A percentile compares a stretch with the other conserved stretches of the same genome.
Evolutionary conservation across 2,113 vertebrate species (phyloP).

Genomic region (Clarias magur): DNA sequence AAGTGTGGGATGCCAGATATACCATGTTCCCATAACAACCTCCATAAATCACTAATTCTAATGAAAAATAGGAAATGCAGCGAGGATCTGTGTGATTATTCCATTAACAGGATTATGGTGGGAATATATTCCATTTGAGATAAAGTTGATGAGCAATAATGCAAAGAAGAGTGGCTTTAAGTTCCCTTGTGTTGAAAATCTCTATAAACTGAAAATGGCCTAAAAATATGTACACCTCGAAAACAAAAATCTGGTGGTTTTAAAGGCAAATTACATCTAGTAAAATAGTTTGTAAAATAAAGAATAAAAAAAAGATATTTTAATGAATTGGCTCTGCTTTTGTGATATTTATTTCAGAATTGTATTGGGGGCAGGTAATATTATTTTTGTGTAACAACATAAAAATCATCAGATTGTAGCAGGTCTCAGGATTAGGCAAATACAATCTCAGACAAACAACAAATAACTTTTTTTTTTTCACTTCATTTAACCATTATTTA

Average conservation of each 20-base stretch:
- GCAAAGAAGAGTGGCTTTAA: background rate
- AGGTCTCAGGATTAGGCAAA: no score
- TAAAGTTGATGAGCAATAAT: background rate
- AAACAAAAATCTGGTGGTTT: background rate
- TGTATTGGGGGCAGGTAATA: background rate
- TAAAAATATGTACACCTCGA: background rate
- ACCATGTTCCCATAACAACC: constrained; percentile 48
- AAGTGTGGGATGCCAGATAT: constrained; percentile 11
- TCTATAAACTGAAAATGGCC: background rate
- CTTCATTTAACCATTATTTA: no score
- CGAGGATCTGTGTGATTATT: background rate
- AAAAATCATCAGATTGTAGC: no score
- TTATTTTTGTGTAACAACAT: no score
- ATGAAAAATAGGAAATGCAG: constrained; percentile 6
- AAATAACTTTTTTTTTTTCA: no score
- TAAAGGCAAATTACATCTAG: background rate
- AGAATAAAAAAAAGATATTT: background rate
- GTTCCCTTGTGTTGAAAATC: background rate
- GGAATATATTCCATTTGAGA: constrained; percentile 11
- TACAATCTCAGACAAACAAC: no score
- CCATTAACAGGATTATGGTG: constrained; percentile 32
- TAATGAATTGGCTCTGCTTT: background rate
- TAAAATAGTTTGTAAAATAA: no score
- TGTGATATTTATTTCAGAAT: background rate
- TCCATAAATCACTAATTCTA: constrained; percentile 30